Conservation (phyloP, 2,888 invertebrate species). For the Aleiodes alternator region DNA sequence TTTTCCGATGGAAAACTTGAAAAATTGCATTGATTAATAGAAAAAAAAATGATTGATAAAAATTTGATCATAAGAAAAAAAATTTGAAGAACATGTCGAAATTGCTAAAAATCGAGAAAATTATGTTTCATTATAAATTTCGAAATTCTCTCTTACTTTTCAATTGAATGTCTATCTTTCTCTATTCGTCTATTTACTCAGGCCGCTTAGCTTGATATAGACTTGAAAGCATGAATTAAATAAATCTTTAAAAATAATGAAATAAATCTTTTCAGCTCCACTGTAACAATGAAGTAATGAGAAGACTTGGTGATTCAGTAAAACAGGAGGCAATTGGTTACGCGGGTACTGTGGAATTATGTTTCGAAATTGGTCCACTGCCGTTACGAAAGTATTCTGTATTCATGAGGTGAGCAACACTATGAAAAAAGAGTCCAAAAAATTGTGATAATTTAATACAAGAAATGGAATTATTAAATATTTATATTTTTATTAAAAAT, state of each 20-base stretch:
- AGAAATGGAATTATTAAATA: constrained; percentile 28
- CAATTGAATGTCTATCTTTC: no score
- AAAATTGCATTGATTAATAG: no score
- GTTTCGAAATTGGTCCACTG: constrained; percentile 86
- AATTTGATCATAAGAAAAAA: no score
- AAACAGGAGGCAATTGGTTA: constrained; percentile 80
- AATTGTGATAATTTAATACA: neutral
- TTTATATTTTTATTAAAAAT: constrained; percentile 7
- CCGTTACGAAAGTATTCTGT: constrained; percentile 80
- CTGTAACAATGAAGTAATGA: constrained; percentile 83
- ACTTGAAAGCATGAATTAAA: no score
- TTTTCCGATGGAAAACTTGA: no score
- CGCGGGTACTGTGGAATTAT: constrained; percentile 88
- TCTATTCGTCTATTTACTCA: no score
- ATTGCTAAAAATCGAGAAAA: no score
- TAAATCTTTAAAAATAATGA: neutral
- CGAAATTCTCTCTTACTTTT: no score
- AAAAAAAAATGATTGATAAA: no score
- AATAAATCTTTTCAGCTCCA: constrained; percentile 77
- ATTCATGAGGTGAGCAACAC: constrained; percentile 78
- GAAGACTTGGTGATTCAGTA: constrained; percentile 77
- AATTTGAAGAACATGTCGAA: no score
- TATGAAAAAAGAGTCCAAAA: neutral
- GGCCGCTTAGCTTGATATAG: no score
- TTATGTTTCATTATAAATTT: no score